Evolutionary conservation across 2,888 invertebrate species (phyloP).

Genomic region (Erannis defoliaria): DNA sequence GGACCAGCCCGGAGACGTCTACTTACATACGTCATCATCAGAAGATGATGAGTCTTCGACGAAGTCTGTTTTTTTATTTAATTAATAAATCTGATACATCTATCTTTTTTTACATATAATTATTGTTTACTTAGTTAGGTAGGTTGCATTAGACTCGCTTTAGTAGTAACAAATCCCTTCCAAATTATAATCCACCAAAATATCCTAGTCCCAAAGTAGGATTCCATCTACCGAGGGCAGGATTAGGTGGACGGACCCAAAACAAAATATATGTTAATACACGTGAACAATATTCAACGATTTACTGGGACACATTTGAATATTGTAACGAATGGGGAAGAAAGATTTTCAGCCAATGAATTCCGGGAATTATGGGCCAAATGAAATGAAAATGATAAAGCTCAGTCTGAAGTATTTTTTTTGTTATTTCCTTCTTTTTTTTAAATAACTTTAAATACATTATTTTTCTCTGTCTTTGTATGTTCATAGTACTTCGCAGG

Average conservation of each 20-base stretch:
- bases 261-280: slow-evolving; percentile 41
- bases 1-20: too few relatives aligned
- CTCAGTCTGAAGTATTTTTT: too few relatives aligned
- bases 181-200: slow-evolving; percentile 28
- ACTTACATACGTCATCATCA: too few relatives aligned
- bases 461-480: too few relatives aligned
- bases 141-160: background rate
- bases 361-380: slow-evolving; percentile 26
- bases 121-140: background rate
- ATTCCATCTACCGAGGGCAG: slow-evolving; percentile 36
- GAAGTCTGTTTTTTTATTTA: too few relatives aligned
- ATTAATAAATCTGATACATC: too few relatives aligned
- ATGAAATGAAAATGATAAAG: slow-evolving; percentile 6
- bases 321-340: slow-evolving; percentile 17
- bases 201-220: slow-evolving; percentile 39
- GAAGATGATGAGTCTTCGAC: too few relatives aligned
- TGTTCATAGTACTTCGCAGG: too few relatives aligned
- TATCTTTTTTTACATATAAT: too few relatives aligned
- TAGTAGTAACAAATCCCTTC: slow-evolving; percentile 8
- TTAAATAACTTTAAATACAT: too few relatives aligned
- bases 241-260: slow-evolving; percentile 36
- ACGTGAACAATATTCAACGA: slow-evolving; percentile 35
- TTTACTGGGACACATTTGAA: slow-evolving; percentile 26
- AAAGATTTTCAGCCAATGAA: slow-evolving; percentile 13
- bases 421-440: too few relatives aligned